A percentile compares a stretch with the other conserved stretches of the same genome.
Evolutionary conservation across 2,113 vertebrate species (phyloP).

Genomic region (Brachypodius melanocephalos): DNA sequence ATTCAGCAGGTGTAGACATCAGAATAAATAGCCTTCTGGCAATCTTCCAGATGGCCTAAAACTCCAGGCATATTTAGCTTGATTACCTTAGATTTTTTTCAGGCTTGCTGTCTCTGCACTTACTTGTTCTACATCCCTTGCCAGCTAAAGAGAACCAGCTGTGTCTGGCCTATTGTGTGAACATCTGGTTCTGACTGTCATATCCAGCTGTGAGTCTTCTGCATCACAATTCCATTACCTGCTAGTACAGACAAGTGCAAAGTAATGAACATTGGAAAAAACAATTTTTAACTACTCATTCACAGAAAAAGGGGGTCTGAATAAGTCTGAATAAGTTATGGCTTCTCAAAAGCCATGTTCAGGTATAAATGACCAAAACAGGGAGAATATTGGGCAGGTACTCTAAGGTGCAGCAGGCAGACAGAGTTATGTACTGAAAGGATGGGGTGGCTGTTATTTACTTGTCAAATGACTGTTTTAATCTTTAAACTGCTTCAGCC

Average conservation of each 20-base stretch:
- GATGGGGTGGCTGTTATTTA: background rate
- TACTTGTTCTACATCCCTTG: slow-evolving; percentile 57
- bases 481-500: background rate
- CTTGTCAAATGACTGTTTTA: background rate
- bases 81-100: slow-evolving; percentile 57
- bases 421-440: background rate
- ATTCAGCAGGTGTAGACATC: slow-evolving; percentile 59
- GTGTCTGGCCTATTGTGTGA: slow-evolving; percentile 51
- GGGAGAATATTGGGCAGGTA: background rate
- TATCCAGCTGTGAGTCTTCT: slow-evolving; percentile 58
- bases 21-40: slow-evolving; percentile 47
- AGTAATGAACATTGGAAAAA: background rate
- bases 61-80: slow-evolving; percentile 57
- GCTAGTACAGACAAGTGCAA: slow-evolving; percentile 53
- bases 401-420: background rate
- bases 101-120: slow-evolving; percentile 46
- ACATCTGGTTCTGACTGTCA: slow-evolving; percentile 47
- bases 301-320: background rate
- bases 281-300: background rate
- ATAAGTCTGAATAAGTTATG: background rate
- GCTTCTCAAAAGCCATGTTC: background rate
- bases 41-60: slow-evolving; percentile 57
- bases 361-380: background rate
- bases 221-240: slow-evolving; percentile 28
- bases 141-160: slow-evolving; percentile 50